These are phyloP conservation scores for Phenganax stokvisi DNA, from an alignment of 92 coral and sea anemone species.

Conservation along the genomic window DNA sequence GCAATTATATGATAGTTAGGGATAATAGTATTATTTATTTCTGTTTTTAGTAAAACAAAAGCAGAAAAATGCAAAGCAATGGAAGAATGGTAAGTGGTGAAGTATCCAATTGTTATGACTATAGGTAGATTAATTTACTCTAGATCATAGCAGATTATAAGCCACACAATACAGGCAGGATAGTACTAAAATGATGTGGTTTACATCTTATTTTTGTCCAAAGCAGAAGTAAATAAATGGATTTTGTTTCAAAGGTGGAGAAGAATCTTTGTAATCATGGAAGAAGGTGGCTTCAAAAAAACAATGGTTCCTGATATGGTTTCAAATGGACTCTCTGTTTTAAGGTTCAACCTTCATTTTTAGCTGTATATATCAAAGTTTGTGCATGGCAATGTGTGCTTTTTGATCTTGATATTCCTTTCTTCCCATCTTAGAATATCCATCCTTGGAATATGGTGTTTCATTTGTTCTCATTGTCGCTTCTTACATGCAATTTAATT, in stretches of 20 bases:
- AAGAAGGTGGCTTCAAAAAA: constrained; percentile 62
- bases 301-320: constrained; percentile 65
- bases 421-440: no score
- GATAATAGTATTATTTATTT: neutral
- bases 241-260: constrained; percentile 66
- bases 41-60: constrained; percentile 28
- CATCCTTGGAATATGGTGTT: no score
- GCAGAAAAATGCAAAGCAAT: constrained; percentile 63
- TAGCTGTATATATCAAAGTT: neutral
- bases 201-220: neutral
- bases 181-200: no score
- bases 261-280: constrained; percentile 65
- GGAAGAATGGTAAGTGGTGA: constrained; percentile 59
- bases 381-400: no score
- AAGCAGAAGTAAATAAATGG: neutral
- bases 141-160: neutral
- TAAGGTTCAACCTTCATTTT: constrained; percentile 51
- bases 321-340: constrained; percentile 70
- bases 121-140: neutral
- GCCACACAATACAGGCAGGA: no score
- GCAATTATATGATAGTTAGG: neutral
- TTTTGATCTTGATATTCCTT: no score
- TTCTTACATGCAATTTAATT: neutral
- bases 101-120: neutral
- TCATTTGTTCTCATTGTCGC: no score